A percentile compares a stretch with the other conserved stretches of the same genome.
Evolutionary conservation across 2,797 vertebrate genomes (phyloP).

Genomic region (Nothura maculosa): DNA sequence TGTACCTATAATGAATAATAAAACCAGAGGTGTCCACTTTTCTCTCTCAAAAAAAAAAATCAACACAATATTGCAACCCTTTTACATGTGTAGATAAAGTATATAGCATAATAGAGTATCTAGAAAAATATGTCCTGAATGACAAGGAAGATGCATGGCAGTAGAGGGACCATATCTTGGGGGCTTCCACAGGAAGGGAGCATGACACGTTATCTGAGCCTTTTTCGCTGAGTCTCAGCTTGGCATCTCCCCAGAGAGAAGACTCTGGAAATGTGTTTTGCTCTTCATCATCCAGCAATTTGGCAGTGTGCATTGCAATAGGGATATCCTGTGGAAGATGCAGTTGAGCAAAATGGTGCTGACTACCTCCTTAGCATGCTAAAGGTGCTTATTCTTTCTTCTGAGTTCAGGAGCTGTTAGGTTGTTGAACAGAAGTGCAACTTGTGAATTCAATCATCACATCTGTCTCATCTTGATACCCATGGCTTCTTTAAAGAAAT

Average conservation of each 20-base stretch:
- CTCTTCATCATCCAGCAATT: neutral
- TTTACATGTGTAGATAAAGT: neutral
- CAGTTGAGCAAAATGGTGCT: neutral
- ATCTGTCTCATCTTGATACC: neutral
- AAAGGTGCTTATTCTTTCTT: neutral
- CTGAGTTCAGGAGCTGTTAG: neutral
- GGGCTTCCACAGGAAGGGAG: neutral
- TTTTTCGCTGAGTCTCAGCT: neutral
- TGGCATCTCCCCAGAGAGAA: neutral
- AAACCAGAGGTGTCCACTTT: neutral
- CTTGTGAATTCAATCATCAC: neutral
- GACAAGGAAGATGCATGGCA: too few relatives aligned
- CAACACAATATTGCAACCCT: rapidly evolving
- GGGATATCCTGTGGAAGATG: neutral
- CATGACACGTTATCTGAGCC: rapidly evolving
- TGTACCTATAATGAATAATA: neutral
- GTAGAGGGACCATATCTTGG: too few relatives aligned
- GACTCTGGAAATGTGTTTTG: neutral
- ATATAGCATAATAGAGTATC: neutral
- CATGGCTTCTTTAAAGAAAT: neutral
- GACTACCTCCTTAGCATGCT: neutral
- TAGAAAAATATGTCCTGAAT: neutral
- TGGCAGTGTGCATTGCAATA: neutral
- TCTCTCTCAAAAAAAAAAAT: neutral
- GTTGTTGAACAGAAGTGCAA: neutral